phyloP scores from a whole-genome alignment of 2,797 vertebrate species.

The Enteromius thamalakanensis region DNA sequence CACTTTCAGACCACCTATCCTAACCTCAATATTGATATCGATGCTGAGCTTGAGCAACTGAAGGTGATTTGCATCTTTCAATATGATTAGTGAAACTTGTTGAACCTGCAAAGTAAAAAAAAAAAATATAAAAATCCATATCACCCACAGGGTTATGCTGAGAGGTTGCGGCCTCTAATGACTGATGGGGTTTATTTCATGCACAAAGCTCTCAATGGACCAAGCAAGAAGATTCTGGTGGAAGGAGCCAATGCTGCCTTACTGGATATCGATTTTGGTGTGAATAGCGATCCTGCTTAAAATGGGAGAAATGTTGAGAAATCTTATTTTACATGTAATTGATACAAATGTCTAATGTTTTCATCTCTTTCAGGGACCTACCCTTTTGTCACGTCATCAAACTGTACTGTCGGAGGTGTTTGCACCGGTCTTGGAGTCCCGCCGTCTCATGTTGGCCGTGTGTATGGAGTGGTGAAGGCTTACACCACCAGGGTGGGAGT shows the following conservation, averaged over 20 bases:
- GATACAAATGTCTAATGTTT: not conserved
- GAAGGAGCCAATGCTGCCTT: constrained; percentile 85
- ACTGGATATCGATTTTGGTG: constrained; percentile 85
- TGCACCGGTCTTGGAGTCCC: constrained; percentile 84
- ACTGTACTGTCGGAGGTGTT: constrained; percentile 83
- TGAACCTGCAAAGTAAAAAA: not conserved
- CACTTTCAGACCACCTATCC: constrained; percentile 82
- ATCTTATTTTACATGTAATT: not conserved
- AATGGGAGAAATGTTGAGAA: not conserved
- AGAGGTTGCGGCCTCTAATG: constrained; percentile 79
- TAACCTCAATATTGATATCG: constrained; percentile 76
- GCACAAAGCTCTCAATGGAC: constrained; percentile 80
- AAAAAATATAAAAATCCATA: not conserved
- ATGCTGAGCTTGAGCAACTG: constrained; percentile 78
- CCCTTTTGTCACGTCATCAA: constrained; percentile 85
- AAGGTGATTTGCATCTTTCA: constrained; percentile 71
- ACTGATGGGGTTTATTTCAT: constrained; percentile 86
- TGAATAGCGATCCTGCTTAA: constrained; percentile 38
- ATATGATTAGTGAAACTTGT: not conserved
- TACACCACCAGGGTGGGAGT: constrained; percentile 85
- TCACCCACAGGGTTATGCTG: constrained; percentile 70
- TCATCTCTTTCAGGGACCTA: constrained; percentile 75
- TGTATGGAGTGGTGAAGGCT: constrained; percentile 84
- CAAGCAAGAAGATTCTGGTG: constrained; percentile 84
- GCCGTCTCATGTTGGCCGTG: constrained; percentile 78